Conservation (phyloP, 1,140 invertebrate genomes). For the Amyelois transitella region DNA sequence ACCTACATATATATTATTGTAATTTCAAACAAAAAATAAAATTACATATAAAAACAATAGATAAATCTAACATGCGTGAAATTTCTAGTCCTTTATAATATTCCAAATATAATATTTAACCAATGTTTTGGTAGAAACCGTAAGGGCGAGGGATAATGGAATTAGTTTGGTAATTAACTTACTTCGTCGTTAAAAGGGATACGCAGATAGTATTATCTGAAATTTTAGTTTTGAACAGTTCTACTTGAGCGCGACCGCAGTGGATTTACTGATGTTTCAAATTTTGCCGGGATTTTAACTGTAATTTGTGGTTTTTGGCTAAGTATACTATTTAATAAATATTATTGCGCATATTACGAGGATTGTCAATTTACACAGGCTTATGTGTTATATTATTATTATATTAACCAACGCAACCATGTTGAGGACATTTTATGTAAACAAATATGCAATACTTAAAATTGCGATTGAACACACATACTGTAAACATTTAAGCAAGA, state of each 20-base stretch:
- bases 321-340: not conserved
- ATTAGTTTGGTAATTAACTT: slow-evolving; percentile 47
- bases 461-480: no score
- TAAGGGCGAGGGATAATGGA: slow-evolving; percentile 29
- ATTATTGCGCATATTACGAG: not conserved
- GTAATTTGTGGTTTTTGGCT: not conserved
- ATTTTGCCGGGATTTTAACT: slow-evolving; percentile 18
- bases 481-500: no score
- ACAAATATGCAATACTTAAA: no score
- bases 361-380: no score
- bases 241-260: slow-evolving; percentile 27
- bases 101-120: slow-evolving; percentile 9
- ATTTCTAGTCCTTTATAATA: slow-evolving; percentile 2
- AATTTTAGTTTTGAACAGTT: slow-evolving; percentile 36
- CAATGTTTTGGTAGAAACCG: slow-evolving; percentile 11
- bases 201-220: slow-evolving; percentile 28
- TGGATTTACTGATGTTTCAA: slow-evolving; percentile 30
- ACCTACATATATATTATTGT: no score
- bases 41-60: not conserved
- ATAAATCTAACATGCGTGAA: slow-evolving; percentile 1
- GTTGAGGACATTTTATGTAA: no score
- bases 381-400: no score
- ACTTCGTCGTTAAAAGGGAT: slow-evolving; percentile 38
- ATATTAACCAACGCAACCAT: no score
- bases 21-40: no score